Conservation (phyloP, 2,113 vertebrate genomes). For the chimpanzee (Pan troglodytes) region NHGRI_mPanTro3-v2.1_pri NC_072419.2:10184501-10185000, state of each 20-base stretch:
- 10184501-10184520: constrained; percentile 25
- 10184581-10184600: not conserved
- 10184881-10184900: constrained; percentile 16
- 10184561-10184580: not conserved
- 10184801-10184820: too few relatives aligned
- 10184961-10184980: constrained; percentile 87
- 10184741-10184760: not conserved
- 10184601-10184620: not conserved
- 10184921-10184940: not conserved
- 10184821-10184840: not conserved
- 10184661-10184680: not conserved
- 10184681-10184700: not conserved
- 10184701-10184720: not conserved
- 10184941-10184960: constrained; percentile 29
- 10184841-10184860: not conserved
- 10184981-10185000: constrained; percentile 90
- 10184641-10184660: not conserved
- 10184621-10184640: constrained; percentile 18
- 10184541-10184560: constrained; percentile 20
- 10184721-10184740: not conserved
- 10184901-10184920: not conserved
- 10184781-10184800: not conserved
- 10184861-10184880: constrained; percentile 12
- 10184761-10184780: not conserved
- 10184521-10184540: not conserved